Evolutionary conservation across 2,888 invertebrate genomes (phyloP), one percentile per base, ranked within the genome.

Genomic region (Mythimna albipuncta): DNA sequence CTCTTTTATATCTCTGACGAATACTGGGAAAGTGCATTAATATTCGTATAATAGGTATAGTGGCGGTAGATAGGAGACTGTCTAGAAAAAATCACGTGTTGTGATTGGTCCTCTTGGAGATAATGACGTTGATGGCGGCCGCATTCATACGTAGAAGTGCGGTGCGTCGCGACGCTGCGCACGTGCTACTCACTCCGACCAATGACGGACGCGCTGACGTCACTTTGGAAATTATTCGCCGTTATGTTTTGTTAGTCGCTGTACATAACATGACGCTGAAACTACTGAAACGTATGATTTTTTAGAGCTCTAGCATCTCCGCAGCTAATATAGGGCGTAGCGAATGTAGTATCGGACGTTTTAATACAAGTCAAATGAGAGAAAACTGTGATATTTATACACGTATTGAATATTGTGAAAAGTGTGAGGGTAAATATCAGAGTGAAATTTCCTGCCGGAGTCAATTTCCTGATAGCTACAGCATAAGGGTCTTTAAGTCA

Each of bases 51-150:
- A 69, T 84, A 85, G 72, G 74, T 85, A 83, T 62, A 71, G 71
- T 62, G 55, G 71, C 47, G 47, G 57, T 85, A 82, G 72, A 73
- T 77, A 77, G 59, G 61, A 70, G 75, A 82, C 58, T 75, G 44
- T 54, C 64, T 50, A 41, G 73, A 84, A 81, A 78, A 81, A 82
- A 72, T 63, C 55, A 64, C 38, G 76, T 47, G 69, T 79, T 86
- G 66, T 89, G 87, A 91, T 91, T 91, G 91, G 91, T 83, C 35
- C 79, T 78, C 76, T 59, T 35, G 50, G 71, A 83, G 89, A 89
- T 90, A 88, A 87, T 88, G 75, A 86, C 72, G 77, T 68, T 82
- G 76, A 83, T 81, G 81, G 74, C 70, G 75, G 77, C 68, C 80
- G 82, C 74, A 78, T 82, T 85, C 79, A 78, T 83, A 81, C 75